These are phyloP conservation scores for Trimorus sp. DNA, from an alignment of 2,888 invertebrate species.

Conservation along the genomic window DNA sequence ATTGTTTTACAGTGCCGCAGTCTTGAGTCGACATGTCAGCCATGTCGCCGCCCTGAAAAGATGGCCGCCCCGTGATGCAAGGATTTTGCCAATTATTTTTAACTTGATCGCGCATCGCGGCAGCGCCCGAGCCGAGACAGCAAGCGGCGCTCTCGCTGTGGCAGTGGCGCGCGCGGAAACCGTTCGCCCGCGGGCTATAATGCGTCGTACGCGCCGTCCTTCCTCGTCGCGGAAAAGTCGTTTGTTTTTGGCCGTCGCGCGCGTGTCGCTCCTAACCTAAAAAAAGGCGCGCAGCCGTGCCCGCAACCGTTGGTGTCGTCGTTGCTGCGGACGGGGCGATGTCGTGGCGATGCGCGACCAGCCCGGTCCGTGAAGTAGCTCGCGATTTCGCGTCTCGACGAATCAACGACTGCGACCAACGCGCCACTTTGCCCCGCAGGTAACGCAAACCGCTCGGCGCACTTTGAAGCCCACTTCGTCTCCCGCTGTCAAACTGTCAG, in stretches of 20 bases:
- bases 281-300: too few species aligned
- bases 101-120: slow-evolving; percentile 59
- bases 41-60: slow-evolving; percentile 73
- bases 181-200: slow-evolving; percentile 24
- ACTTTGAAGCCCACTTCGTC: too few species aligned
- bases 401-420: slow-evolving; percentile 6
- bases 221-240: slow-evolving; percentile 44
- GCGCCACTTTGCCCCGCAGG: background rate
- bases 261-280: slow-evolving; percentile 74
- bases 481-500: too few species aligned
- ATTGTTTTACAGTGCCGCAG: background rate
- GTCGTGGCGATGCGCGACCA: slow-evolving; percentile 29
- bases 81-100: slow-evolving; percentile 73
- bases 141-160: slow-evolving; percentile 10
- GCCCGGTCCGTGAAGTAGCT: slow-evolving; percentile 5
- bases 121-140: slow-evolving; percentile 63
- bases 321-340: slow-evolving; percentile 29
- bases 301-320: background rate
- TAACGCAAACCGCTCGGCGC: background rate
- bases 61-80: slow-evolving; percentile 74
- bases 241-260: slow-evolving; percentile 59
- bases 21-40: slow-evolving; percentile 65
- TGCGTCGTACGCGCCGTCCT: slow-evolving; percentile 51
- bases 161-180: slow-evolving; percentile 17
- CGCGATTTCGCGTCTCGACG: slow-evolving; percentile 10